A percentile compares a stretch with the other conserved stretches of the same genome.
These are phyloP conservation scores for Acridotheres tristis DNA, from an alignment of 2,797 vertebrate species.

Conservation along the genomic window DNA sequence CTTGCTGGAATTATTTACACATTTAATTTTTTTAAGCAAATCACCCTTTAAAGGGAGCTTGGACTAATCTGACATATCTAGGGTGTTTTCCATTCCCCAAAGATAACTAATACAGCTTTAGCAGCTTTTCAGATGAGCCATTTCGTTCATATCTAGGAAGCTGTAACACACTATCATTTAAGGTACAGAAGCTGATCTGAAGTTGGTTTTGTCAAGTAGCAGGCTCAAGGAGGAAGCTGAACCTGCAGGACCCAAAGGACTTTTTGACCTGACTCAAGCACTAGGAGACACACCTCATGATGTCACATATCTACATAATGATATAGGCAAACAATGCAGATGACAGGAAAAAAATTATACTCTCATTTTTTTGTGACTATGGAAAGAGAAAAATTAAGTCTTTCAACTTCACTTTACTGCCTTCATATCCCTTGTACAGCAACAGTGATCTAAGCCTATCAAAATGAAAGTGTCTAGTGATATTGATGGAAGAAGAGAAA, in stretches of 20 bases:
- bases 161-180: not conserved
- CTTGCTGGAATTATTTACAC: not conserved
- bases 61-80: not conserved
- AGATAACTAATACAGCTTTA: not conserved
- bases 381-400: not conserved
- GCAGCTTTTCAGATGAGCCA: not conserved
- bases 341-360: not conserved
- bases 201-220: not conserved
- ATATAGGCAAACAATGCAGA: not conserved
- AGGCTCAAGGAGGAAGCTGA: not conserved
- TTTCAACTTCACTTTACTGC: not conserved
- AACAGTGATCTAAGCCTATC: not conserved
- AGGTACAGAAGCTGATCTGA: not conserved
- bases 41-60: not conserved
- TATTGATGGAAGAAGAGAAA: not conserved
- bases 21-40: not conserved
- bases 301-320: not conserved
- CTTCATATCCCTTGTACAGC: not conserved
- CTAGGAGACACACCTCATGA: not conserved
- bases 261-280: not conserved
- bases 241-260: not conserved
- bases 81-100: not conserved
- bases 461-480: not conserved
- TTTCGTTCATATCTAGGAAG: not conserved
- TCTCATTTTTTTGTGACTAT: not conserved